These are phyloP conservation scores for Dromas ardeola DNA, from an alignment of 2,113 vertebrate genomes.

Conservation along the genomic window DNA sequence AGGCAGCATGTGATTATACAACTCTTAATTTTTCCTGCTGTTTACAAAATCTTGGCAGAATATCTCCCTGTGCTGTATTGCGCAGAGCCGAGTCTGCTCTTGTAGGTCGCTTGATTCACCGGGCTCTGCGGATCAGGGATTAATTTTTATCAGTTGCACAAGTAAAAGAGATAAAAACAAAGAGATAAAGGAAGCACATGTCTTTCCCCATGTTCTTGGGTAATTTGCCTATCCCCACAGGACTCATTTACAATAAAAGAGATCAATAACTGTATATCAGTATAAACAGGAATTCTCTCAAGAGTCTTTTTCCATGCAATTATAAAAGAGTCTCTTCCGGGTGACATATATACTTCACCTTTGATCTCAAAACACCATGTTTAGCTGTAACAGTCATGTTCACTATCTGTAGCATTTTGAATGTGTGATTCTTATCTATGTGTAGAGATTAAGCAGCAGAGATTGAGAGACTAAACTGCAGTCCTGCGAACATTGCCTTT, in stretches of 20 bases:
- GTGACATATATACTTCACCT: slow-evolving; percentile 11
- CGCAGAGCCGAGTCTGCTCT: not conserved
- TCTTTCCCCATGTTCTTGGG: not conserved
- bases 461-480: not conserved
- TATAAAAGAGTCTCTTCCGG: slow-evolving; percentile 1
- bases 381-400: slow-evolving; percentile 43
- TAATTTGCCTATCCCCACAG: slow-evolving; percentile 29
- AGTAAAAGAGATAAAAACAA: slow-evolving; percentile 22
- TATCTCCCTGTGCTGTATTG: not conserved
- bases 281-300: slow-evolving; percentile 8
- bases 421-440: slow-evolving; percentile 28
- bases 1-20: not conserved
- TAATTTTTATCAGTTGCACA: slow-evolving; percentile 29
- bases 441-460: not conserved
- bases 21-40: not conserved
- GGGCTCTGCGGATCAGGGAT: not conserved
- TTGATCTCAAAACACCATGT: slow-evolving; percentile 50
- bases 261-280: not conserved
- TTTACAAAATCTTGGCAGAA: not conserved
- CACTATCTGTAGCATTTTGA: slow-evolving; percentile 37
- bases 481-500: not conserved
- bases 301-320: not conserved
- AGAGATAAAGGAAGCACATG: not conserved
- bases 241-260: not conserved
- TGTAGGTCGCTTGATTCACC: not conserved